phyloP scores from a whole-genome alignment of 2,797 vertebrate species.

The Sebastes variabilis region DNA sequence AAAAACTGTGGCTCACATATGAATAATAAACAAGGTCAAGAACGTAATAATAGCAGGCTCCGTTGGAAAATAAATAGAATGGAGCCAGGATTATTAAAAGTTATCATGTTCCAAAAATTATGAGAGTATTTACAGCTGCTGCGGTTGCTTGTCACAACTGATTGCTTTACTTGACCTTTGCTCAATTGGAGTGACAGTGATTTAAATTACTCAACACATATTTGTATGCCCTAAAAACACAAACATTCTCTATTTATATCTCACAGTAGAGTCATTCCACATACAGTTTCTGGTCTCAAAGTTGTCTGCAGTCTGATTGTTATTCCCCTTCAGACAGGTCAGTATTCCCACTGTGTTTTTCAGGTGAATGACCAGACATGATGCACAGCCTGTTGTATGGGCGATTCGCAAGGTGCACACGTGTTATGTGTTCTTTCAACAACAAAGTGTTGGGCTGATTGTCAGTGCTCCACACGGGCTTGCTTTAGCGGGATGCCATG shows the following conservation, averaged over 20 bases:
- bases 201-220: background rate
- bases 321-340: slow-evolving; percentile 24
- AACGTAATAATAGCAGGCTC: background rate
- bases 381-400: slow-evolving; percentile 28
- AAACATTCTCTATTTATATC: background rate
- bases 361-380: slow-evolving; percentile 29
- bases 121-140: background rate
- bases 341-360: slow-evolving; percentile 28
- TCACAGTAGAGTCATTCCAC: background rate
- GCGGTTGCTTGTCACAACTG: background rate
- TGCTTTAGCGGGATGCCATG: slow-evolving; percentile 60
- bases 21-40: slow-evolving; percentile 5
- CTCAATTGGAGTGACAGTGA: background rate
- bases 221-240: background rate
- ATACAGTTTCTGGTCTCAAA: background rate
- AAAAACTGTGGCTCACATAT: background rate
- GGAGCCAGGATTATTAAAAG: background rate
- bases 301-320: background rate
- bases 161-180: slow-evolving; percentile 12
- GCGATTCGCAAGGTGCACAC: slow-evolving; percentile 33
- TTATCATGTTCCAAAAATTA: background rate
- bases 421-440: slow-evolving; percentile 50
- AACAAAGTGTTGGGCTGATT: slow-evolving; percentile 62
- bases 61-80: background rate
- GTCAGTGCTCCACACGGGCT: slow-evolving; percentile 58